Conservation (phyloP, 2,888 invertebrate genomes). For the Platypus cylindrus region DNA sequence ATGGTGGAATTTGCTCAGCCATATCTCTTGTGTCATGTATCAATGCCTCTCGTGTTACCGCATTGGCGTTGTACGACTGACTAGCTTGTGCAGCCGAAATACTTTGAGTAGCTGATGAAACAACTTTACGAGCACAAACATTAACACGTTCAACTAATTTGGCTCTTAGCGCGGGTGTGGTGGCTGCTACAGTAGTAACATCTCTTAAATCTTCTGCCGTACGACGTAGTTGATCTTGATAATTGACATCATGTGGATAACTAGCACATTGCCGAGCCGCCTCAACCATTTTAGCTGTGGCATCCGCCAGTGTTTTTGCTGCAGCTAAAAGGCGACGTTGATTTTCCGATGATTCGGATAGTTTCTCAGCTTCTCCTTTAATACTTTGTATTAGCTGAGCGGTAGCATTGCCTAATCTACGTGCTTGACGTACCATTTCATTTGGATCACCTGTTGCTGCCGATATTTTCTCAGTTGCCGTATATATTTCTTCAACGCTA, state of each 20-base stretch:
- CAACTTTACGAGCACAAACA: constrained; percentile 72
- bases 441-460: constrained; percentile 75
- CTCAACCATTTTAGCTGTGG: constrained; percentile 90
- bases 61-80: constrained; percentile 58
- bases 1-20: constrained; percentile 64
- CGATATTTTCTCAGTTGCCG: constrained; percentile 78
- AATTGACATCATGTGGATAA: constrained; percentile 60
- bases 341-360: constrained; percentile 68
- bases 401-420: constrained; percentile 85
- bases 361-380: constrained; percentile 84
- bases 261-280: constrained; percentile 88
- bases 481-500: constrained; percentile 80
- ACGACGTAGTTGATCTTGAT: constrained; percentile 69
- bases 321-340: constrained; percentile 85
- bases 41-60: constrained; percentile 55
- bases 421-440: constrained; percentile 90
- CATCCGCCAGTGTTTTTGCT: constrained; percentile 89
- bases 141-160: constrained; percentile 56
- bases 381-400: constrained; percentile 89
- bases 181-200: constrained; percentile 78
- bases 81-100: constrained; percentile 80
- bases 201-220: constrained; percentile 90
- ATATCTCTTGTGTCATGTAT: constrained; percentile 60
- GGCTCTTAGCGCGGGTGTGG: constrained; percentile 57
- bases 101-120: constrained; percentile 81